Percentiles rank a stretch among this genome's conserved stretches.
Evolutionary conservation across 2,113 vertebrate genomes (phyloP).

Genomic region (Gallinago undulata): DNA sequence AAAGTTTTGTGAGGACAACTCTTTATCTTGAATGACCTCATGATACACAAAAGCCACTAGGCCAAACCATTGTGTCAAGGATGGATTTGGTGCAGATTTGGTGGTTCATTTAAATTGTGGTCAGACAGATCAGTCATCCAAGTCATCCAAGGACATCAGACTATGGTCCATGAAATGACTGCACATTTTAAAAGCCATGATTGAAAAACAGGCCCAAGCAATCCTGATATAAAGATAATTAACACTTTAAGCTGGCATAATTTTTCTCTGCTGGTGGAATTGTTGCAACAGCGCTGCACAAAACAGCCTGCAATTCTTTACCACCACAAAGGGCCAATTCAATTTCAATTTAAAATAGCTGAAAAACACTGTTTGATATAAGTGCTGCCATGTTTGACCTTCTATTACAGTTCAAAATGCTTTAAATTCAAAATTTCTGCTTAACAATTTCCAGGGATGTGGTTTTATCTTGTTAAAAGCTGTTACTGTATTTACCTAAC

Average conservation of each 20-base stretch:
- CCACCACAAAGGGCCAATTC: neutral
- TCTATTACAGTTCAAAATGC: neutral
- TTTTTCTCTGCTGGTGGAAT: neutral
- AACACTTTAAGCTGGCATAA: neutral
- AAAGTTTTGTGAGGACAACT: neutral
- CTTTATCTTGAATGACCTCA: neutral
- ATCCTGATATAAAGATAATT: neutral
- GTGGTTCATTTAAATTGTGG: neutral
- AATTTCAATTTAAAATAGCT: neutral
- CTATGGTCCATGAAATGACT: rapidly evolving
- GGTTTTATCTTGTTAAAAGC: neutral
- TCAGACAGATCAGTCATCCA: neutral
- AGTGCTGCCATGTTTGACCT: neutral
- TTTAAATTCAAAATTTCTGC: neutral
- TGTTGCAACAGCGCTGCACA: neutral
- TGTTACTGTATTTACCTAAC: neutral
- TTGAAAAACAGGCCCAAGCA: neutral
- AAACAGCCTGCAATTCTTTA: neutral
- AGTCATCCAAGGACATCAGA: neutral
- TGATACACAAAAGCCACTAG: neutral
- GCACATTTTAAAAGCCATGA: neutral
- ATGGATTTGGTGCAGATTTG: neutral
- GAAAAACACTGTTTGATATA: neutral
- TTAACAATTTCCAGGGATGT: neutral
- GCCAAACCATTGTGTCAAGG: neutral